Conservation (phyloP, 2,113 vertebrate genomes). For the Gulo gulo region DNA sequence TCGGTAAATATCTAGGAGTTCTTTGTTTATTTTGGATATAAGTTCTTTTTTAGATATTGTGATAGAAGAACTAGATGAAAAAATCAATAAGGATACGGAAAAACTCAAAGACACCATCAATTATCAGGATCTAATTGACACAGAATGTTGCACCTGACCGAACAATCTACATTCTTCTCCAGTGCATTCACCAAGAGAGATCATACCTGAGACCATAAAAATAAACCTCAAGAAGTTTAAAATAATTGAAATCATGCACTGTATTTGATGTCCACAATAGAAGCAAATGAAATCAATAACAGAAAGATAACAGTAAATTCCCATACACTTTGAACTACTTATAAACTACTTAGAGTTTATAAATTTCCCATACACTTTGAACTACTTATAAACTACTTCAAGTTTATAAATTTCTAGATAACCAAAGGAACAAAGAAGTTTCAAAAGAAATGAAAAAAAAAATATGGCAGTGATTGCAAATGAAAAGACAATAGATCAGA, state of each 20-base stretch:
- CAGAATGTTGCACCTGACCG: not conserved
- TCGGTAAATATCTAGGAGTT: not conserved
- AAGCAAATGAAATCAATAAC: not conserved
- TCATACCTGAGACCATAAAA: not conserved
- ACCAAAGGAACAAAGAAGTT: not conserved
- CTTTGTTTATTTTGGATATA: not conserved
- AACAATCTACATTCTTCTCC: not conserved
- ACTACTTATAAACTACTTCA: not conserved
- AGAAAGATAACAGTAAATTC: not conserved
- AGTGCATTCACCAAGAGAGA: not conserved
- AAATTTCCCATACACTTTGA: not conserved
- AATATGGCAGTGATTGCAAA: not conserved
- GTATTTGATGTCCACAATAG: not conserved
- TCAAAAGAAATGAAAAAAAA: not conserved
- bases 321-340: not conserved
- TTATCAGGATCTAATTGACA: not conserved
- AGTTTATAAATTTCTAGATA: not conserved
- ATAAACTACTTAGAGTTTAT: not conserved
- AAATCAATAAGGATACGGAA: not conserved
- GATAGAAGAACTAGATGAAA: not conserved
- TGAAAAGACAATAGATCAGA: not conserved
- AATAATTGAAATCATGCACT: not conserved
- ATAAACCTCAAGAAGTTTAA: not conserved
- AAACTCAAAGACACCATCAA: not conserved
- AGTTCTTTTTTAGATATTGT: not conserved